phyloP scores from a whole-genome alignment of 2,797 vertebrate genomes.

The Allobates femoralis region DNA sequence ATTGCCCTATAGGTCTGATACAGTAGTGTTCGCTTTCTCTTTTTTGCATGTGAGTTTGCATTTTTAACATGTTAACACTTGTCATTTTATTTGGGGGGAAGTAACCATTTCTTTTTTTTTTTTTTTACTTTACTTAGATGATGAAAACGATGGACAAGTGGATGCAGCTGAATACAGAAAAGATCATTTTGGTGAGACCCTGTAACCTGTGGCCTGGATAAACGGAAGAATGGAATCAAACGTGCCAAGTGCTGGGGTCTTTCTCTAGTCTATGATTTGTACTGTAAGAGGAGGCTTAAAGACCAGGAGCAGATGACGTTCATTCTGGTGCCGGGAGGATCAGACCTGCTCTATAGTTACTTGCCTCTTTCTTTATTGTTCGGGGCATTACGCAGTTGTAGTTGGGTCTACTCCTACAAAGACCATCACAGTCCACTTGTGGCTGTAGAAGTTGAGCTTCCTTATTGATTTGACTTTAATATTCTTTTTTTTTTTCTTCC shows the following conservation, averaged over 20 bases:
- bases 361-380: constrained; percentile 27
- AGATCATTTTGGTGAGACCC: constrained; percentile 86
- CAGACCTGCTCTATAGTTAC: background rate
- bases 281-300: constrained; percentile 40
- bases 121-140: constrained; percentile 81
- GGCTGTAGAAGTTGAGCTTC: constrained; percentile 34
- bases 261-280: constrained; percentile 38
- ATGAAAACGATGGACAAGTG: constrained; percentile 91
- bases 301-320: constrained; percentile 3
- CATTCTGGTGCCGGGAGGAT: constrained; percentile 31
- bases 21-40: background rate
- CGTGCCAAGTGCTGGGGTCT: constrained; percentile 51
- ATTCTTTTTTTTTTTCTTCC: background rate
- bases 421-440: background rate
- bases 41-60: background rate
- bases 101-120: no score
- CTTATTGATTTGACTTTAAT: background rate
- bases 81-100: background rate
- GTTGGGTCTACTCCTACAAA: background rate
- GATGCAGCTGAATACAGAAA: constrained; percentile 91
- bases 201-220: constrained; percentile 72
- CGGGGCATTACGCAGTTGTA: background rate
- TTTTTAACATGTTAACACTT: background rate
- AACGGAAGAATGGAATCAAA: constrained; percentile 38
- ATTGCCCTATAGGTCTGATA: background rate